These are phyloP conservation scores for Aptenodytes forsteri DNA, from an alignment of 2,113 vertebrate species.

Conservation along the genomic window DNA sequence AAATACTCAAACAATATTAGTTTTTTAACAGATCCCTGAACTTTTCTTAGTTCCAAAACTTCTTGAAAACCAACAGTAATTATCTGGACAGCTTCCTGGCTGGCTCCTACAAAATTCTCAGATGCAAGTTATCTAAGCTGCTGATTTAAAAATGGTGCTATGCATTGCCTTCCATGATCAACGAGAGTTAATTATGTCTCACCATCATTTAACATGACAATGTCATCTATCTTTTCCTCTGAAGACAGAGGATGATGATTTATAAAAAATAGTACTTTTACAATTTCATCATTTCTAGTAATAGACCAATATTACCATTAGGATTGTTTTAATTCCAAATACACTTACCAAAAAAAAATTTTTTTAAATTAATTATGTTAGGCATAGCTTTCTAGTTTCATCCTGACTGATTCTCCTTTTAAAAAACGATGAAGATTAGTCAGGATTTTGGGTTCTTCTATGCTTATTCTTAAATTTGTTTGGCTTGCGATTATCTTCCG, in stretches of 20 bases:
- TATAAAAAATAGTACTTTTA: slow-evolving; percentile 43
- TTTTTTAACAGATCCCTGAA: neutral
- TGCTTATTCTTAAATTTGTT: neutral
- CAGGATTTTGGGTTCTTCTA: slow-evolving; percentile 6
- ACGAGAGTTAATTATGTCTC: slow-evolving; percentile 46
- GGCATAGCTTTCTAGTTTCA: slow-evolving; percentile 23
- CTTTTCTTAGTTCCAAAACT: neutral
- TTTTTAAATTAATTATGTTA: slow-evolving; percentile 56
- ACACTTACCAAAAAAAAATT: slow-evolving; percentile 26
- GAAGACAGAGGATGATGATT: slow-evolving; percentile 18
- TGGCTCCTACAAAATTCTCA: neutral
- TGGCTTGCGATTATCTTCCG: neutral
- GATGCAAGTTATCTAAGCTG: slow-evolving; percentile 11
- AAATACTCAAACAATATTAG: neutral
- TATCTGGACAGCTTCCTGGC: slow-evolving; percentile 10
- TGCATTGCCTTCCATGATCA: slow-evolving; percentile 33
- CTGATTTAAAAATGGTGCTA: slow-evolving; percentile 29
- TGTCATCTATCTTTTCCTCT: slow-evolving; percentile 28
- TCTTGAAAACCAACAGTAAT: neutral
- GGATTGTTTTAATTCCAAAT: slow-evolving; percentile 60
- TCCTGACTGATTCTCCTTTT: slow-evolving; percentile 26
- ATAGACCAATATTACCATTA: slow-evolving; percentile 30
- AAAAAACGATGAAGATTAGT: slow-evolving; percentile 44
- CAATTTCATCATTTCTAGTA: slow-evolving; percentile 56
- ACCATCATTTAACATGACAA: slow-evolving; percentile 47